Evolutionary conservation across 2,888 invertebrate species (phyloP).

Genomic region (Dasypogon diadema): DNA sequence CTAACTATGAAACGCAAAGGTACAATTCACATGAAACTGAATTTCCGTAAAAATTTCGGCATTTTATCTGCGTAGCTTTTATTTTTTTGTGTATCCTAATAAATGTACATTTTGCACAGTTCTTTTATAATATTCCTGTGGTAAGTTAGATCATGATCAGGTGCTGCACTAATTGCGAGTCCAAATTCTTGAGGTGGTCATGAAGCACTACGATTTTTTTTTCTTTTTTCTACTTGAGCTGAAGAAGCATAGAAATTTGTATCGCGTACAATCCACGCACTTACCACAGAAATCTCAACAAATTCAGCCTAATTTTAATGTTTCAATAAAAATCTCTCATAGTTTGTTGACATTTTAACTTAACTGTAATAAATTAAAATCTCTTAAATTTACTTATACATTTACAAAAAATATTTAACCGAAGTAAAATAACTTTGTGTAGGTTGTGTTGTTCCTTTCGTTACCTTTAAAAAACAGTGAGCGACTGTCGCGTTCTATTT

Average conservation of each 20-base stretch:
- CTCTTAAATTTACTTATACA: constrained; percentile 27
- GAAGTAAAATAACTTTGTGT: constrained; percentile 36
- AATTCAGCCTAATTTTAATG: not conserved
- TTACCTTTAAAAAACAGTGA: not conserved
- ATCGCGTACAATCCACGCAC: not conserved
- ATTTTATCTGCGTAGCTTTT: not conserved
- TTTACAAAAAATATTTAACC: constrained; percentile 39
- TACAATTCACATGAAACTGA: constrained; percentile 18
- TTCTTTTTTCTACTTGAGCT: too few species aligned
- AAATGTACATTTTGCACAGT: constrained; percentile 26
- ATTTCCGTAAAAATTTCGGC: not conserved
- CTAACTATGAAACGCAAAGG: constrained; percentile 8
- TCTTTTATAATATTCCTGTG: constrained; percentile 1
- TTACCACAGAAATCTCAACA: constrained; percentile 23
- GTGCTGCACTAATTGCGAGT: not conserved
- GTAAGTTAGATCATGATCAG: not conserved
- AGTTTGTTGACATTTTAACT: constrained; percentile 37
- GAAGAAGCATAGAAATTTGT: too few species aligned
- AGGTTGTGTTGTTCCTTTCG: constrained; percentile 10
- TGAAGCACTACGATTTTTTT: not conserved
- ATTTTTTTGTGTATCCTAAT: constrained; percentile 18
- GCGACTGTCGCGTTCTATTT: constrained; percentile 29
- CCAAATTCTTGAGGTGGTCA: not conserved
- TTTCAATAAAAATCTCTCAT: constrained; percentile 4
- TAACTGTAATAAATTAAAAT: constrained; percentile 44